Conservation (phyloP, 2,113 vertebrate species). For the Eleginops maclovinus region DNA sequence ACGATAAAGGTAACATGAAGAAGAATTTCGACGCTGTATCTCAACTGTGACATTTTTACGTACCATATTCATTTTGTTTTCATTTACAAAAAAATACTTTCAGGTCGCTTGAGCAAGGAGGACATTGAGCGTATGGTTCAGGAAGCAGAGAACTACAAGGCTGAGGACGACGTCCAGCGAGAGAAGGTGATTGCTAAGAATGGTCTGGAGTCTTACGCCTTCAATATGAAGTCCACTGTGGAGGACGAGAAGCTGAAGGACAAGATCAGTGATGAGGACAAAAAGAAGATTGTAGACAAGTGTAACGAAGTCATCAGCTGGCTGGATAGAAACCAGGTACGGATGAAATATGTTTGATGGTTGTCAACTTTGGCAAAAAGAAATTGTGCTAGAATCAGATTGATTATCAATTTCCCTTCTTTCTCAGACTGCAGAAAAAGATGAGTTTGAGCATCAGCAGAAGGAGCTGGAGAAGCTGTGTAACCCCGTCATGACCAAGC, state of each 20-base stretch:
- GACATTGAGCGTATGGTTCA: constrained; percentile 94
- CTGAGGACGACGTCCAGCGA: constrained; percentile 90
- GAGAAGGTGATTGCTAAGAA: constrained; percentile 92
- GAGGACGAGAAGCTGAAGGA: constrained; percentile 92
- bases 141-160: constrained; percentile 92
- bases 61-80: background rate
- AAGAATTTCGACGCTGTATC: background rate
- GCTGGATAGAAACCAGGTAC: constrained; percentile 92
- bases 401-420: background rate
- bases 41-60: background rate
- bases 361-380: background rate
- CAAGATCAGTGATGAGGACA: constrained; percentile 92
- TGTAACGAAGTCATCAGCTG: constrained; percentile 91
- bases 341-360: background rate
- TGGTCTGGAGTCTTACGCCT: constrained; percentile 88
- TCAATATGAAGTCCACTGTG: constrained; percentile 92
- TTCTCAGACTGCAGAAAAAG: constrained; percentile 89
- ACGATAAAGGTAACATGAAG: constrained; percentile 87
- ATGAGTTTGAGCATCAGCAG: constrained; percentile 95
- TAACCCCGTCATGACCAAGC: constrained; percentile 83
- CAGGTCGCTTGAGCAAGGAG: constrained; percentile 93
- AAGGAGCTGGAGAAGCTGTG: constrained; percentile 91
- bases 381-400: background rate
- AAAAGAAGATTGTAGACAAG: constrained; percentile 90
- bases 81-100: constrained; percentile 3